Evolutionary conservation across 1,140 invertebrate genomes (phyloP).

Genomic region (Ylistrum balloti): DNA sequence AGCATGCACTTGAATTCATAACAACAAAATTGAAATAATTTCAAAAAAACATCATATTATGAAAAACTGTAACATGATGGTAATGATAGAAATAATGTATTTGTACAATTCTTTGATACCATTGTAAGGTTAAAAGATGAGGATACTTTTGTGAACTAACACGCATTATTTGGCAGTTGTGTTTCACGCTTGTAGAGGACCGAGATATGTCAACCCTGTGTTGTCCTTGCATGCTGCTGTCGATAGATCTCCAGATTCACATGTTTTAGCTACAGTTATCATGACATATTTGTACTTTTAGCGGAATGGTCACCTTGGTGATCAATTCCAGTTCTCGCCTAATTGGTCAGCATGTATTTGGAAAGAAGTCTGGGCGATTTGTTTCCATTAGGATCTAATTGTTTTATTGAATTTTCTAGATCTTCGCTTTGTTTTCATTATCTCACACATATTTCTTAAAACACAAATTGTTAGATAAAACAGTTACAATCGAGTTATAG

Average conservation of each 20-base stretch:
- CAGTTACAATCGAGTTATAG: too few relatives aligned
- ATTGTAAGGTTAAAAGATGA: too few relatives aligned
- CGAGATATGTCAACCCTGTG: too few relatives aligned
- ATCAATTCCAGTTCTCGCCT: background rate
- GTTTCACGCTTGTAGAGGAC: too few relatives aligned
- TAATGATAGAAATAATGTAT: too few relatives aligned
- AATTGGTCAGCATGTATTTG: conserved; percentile 29
- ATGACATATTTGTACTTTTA: conserved; percentile 36
- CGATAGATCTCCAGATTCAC: background rate
- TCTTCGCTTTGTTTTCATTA: conserved; percentile 27
- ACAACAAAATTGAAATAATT: too few relatives aligned
- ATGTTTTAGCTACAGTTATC: conserved; percentile 7
- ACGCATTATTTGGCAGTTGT: too few relatives aligned
- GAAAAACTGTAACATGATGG: too few relatives aligned
- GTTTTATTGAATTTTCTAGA: conserved; percentile 36
- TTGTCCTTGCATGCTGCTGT: background rate
- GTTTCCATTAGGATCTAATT: conserved; percentile 17
- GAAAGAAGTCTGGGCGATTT: conserved; percentile 3
- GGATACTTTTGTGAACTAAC: background rate
- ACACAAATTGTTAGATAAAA: too few relatives aligned
- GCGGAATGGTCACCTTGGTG: background rate
- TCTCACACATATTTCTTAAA: background rate
- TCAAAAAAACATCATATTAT: too few relatives aligned
- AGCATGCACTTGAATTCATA: too few relatives aligned
- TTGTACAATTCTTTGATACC: too few relatives aligned